phyloP scores from a whole-genome alignment of 2,888 invertebrate species.

The Hylaea fasciaria region DNA sequence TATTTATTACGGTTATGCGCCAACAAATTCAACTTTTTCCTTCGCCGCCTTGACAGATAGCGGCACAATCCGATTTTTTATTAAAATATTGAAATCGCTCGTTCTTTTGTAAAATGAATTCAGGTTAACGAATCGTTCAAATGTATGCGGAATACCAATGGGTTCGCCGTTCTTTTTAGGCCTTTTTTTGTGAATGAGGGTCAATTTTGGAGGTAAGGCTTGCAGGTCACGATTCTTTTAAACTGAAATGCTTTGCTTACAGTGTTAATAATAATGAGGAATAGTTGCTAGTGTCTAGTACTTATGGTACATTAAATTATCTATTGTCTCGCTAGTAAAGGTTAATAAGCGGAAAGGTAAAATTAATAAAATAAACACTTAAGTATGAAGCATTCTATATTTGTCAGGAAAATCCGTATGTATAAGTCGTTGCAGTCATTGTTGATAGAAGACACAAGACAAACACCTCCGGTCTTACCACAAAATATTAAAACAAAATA shows the following conservation, averaged over 20 bases:
- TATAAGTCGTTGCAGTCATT: no score
- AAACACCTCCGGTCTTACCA: not conserved
- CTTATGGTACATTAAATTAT: no score
- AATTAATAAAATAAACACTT: no score
- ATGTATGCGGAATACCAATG: conserved; percentile 27
- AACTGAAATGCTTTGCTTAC: no score
- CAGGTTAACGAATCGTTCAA: conserved; percentile 32
- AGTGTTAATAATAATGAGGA: no score
- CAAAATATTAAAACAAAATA: no score
- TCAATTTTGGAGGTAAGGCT: conserved; percentile 1
- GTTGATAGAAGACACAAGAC: no score
- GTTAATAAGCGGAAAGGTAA: no score
- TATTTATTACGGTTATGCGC: conserved; percentile 71
- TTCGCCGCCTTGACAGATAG: conserved; percentile 48
- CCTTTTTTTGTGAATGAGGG: not conserved
- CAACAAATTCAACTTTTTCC: conserved; percentile 65
- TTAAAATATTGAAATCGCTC: conserved; percentile 30
- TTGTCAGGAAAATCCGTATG: no score
- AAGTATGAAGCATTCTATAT: no score
- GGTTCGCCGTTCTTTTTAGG: conserved; percentile 8
- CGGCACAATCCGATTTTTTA: conserved; percentile 44
- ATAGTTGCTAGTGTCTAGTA: no score
- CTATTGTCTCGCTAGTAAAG: no score
- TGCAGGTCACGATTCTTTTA: not conserved
- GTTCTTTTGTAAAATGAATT: conserved; percentile 29